Evolutionary conservation across 2,113 vertebrate genomes (phyloP), one percentile per base, ranked within the genome.

Genomic region (Lanius ludovicianus): DNA sequence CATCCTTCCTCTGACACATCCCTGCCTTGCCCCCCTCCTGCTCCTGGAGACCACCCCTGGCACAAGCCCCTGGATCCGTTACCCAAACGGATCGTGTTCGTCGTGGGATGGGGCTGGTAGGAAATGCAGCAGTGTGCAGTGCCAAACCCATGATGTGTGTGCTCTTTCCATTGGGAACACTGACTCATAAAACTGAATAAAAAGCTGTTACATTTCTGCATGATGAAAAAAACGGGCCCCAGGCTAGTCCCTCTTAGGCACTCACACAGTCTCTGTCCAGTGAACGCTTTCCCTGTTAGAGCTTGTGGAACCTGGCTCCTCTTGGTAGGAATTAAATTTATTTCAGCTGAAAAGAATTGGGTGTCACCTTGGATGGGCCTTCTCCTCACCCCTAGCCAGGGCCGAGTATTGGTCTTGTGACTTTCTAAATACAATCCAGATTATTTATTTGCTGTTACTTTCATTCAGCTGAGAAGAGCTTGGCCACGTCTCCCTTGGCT

Each of bases 151-250:
- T 59, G 81, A 56, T 70, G 93, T 21, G 91, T 90, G 49, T 57
- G 69, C 94, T 90, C 47, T 93, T 89, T 91, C 93, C 86, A 67
- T 35, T 71, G 95, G 94, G 97, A 97, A 24, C 79, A 90, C 74
- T 96, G 97, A 97, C 92, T 97, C 95, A 94, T 30, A 10, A 91
- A 49, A 56, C 0, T 7, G 68, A 80, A 25, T 77, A 47, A 78
- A 92, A 80, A 87, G 67, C 84, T 62, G 84, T 56, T 89, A 70
- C 53, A 67, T 75, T 76, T 88, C 91, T 74, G 44, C 30, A 3
- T 55, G 77, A 77, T 70, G 31, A 53, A 89, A 53, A 69, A 89
- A 73, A 81, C 0, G 28, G 44, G 83, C 35, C 52, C 33, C 52
- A 75, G 87, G 71, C 81, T 89, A 9, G 35, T 49, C n/a, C 67